phyloP scores from a whole-genome alignment of 2,113 vertebrate species.

The Ciconia stormi region DNA sequence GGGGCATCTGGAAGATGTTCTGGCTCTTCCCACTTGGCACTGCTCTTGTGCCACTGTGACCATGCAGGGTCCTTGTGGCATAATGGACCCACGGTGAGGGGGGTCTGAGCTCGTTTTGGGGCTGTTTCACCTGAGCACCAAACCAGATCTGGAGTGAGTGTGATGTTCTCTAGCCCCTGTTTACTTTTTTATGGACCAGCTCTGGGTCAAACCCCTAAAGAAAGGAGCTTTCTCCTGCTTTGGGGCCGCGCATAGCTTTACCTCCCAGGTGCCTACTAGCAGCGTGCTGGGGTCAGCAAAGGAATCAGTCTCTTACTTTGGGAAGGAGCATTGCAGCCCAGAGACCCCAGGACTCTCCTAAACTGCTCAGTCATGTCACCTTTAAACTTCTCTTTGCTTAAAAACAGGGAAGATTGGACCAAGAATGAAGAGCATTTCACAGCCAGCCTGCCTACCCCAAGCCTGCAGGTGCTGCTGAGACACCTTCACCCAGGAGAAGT shows the following conservation, averaged over 20 bases:
- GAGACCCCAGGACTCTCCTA: neutral
- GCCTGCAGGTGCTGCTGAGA: neutral
- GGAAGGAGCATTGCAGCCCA: neutral
- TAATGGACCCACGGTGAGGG: rapidly evolving
- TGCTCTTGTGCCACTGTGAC: neutral
- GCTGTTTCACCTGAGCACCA: neutral
- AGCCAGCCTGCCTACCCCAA: neutral
- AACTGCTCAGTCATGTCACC: neutral
- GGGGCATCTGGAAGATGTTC: neutral
- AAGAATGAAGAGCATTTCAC: neutral
- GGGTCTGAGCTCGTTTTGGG: neutral
- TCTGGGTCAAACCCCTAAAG: neutral
- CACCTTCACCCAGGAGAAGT: neutral
- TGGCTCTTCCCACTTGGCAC: neutral
- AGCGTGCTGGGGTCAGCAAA: rapidly evolving
- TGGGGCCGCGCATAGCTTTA: neutral
- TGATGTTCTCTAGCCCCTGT: neutral
- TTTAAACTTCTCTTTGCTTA: neutral
- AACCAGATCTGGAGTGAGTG: neutral
- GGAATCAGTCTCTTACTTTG: neutral
- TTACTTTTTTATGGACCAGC: neutral
- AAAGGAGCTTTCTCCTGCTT: neutral
- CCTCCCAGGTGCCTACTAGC: neutral
- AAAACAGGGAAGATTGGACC: neutral
- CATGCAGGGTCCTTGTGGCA: neutral